phyloP scores from a whole-genome alignment of 2,113 vertebrate species.

The Serinus canaria region DNA sequence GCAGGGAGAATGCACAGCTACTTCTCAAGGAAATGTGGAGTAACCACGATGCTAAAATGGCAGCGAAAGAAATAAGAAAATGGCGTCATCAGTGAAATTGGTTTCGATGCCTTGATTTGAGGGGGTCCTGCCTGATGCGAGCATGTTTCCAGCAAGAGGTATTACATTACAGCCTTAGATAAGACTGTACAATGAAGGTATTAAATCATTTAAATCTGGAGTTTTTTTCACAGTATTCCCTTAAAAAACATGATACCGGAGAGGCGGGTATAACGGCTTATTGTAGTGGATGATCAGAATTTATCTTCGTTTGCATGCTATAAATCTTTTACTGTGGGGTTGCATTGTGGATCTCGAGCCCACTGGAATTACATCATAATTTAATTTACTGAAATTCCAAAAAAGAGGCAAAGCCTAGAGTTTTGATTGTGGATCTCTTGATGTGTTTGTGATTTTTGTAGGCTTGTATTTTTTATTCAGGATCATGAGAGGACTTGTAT shows the following conservation, averaged over 20 bases:
- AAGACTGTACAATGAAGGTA: neutral
- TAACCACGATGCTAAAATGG: conserved; percentile 67
- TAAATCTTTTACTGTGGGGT: neutral
- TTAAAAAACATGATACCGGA: neutral
- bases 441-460: neutral
- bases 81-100: conserved; percentile 66
- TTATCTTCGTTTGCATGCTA: neutral
- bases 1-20: neutral
- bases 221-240: neutral
- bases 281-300: neutral
- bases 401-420: neutral
- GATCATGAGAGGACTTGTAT: accelerated
- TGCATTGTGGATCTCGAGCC: neutral
- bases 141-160: neutral
- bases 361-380: neutral
- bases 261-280: neutral
- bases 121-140: neutral
- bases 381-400: neutral
- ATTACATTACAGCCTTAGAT: neutral
- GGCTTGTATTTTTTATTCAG: neutral
- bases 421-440: neutral
- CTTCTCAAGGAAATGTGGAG: neutral
- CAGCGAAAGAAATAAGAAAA: conserved; percentile 69
- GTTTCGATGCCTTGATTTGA: neutral
- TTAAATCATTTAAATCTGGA: neutral